Base-by-base conservation (phyloP, 2,797 vertebrate species). In the Cephalopachus bancanus region DNA sequence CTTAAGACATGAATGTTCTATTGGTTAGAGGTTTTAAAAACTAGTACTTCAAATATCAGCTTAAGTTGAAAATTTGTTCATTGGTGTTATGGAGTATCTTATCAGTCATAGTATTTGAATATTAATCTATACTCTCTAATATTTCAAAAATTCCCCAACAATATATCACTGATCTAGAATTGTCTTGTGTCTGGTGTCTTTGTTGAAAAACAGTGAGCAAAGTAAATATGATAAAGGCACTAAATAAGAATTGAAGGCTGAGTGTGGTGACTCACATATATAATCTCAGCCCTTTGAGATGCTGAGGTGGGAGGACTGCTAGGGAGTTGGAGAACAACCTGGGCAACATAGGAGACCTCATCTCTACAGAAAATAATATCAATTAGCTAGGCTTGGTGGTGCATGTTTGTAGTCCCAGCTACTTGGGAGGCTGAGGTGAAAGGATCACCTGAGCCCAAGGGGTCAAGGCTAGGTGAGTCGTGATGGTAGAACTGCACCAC, bases 1-100 rank as follows among this genome's bases (percentile, higher is more conserved):
- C 30, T 88, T 55, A 89, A 93, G 57, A n/a, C 11, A 55, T 64
- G 19, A 87, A 75, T 93, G 93, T 81, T 94, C 14, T 59, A 0
- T 87, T 95, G 55, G 11, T 65, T 30, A 84, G 80, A 90, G 26
- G 16, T 91, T 80, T 89, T 83, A 60, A 79, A 92, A 84, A 60
- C 51, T 51, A 28, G 2, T 33, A 7, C 28, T 55, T 3, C 16
- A 26, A 72, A 20, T 79, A 75, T 57, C 28, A 75, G 75, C 14
- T 93, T 69, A 12, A 44, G 65, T 37, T 72, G 37, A 33, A 94
- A 89, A 64, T 74, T 9, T 78, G 28, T 62, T 84, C 28, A 94
- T 53, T 93, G 37, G 7, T 59, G 30, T 62, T 74, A 22, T 59
- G 10, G 30, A 83, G 6, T 84, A 76, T 80, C 30, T 53, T 71